phyloP scores from a whole-genome alignment of 1,140 invertebrate species.

The Calosoma granatense region DNA sequence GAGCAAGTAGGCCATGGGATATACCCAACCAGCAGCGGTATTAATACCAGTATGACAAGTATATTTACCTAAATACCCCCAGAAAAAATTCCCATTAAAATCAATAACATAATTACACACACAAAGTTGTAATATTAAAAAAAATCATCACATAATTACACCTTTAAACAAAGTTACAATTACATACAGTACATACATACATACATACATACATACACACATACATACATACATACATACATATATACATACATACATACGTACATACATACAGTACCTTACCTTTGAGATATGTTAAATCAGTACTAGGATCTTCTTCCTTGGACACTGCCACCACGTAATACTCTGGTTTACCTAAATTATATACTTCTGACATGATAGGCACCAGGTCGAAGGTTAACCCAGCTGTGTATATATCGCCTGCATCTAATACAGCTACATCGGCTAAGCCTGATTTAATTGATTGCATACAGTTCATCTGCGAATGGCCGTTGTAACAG shows the following conservation, averaged over 20 bases:
- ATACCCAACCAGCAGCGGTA: conserved; percentile 90
- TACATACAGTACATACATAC: too few species aligned
- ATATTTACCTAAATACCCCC: conserved; percentile 50
- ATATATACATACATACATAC: too few species aligned
- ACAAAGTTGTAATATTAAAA: conserved; percentile 5
- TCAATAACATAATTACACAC: conserved; percentile 8
- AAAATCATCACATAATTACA: neutral
- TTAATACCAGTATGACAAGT: conserved; percentile 90
- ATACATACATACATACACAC: too few species aligned
- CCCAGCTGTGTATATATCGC: conserved; percentile 89
- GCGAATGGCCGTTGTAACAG: conserved; percentile 75
- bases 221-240: too few species aligned
- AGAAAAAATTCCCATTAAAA: conserved; percentile 11
- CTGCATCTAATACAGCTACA: conserved; percentile 80
- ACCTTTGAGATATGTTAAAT: conserved; percentile 79
- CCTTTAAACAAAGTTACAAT: conserved; percentile 6
- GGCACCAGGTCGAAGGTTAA: conserved; percentile 68
- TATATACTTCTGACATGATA: conserved; percentile 84
- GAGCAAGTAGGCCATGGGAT: conserved; percentile 85
- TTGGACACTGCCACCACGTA: conserved; percentile 92
- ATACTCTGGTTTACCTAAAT: conserved; percentile 73
- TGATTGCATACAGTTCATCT: conserved; percentile 83
- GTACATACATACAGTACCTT: conserved; percentile 19
- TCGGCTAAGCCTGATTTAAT: conserved; percentile 74
- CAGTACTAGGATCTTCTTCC: conserved; percentile 75